Evolutionary conservation across 2,113 vertebrate genomes (phyloP).

Genomic region (Eptesicus fuscus): DNA sequence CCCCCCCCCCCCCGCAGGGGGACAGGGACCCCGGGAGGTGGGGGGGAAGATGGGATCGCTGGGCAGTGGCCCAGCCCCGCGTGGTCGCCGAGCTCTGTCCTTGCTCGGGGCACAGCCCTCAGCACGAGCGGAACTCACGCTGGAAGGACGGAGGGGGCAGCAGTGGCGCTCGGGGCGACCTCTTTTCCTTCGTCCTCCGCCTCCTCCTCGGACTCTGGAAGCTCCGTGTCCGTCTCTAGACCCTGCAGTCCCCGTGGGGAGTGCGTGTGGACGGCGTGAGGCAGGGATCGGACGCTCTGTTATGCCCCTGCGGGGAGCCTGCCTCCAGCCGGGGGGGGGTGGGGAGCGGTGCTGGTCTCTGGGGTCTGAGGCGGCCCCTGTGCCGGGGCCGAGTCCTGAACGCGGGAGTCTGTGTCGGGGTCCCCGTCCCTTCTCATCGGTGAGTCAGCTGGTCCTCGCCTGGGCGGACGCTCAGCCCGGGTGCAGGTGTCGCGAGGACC

Average conservation of each 20-base stretch:
- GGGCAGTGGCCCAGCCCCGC: accelerated
- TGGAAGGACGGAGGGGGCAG: background rate
- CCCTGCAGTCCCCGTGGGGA: background rate
- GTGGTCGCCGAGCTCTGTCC: background rate
- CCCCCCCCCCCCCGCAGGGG: background rate
- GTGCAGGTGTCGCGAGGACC: accelerated
- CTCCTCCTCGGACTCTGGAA: background rate
- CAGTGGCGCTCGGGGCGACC: accelerated
- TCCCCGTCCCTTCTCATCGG: background rate
- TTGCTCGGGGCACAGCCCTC: accelerated
- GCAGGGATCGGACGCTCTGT: background rate
- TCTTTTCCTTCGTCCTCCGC: background rate
- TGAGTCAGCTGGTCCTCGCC: background rate
- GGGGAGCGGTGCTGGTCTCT: background rate
- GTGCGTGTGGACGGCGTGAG: background rate
- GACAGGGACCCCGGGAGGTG: no score
- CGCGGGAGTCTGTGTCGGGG: background rate
- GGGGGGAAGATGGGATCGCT: background rate
- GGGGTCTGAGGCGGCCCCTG: background rate
- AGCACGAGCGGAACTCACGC: accelerated
- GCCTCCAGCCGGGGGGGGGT: background rate
- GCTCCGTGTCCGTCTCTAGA: background rate
- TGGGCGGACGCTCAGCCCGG: accelerated
- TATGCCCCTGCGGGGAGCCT: no score
- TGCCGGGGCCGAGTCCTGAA: background rate